These are phyloP conservation scores for Clarias pachynema DNA, from an alignment of 2,797 vertebrate genomes.

Conservation along the genomic window DNA sequence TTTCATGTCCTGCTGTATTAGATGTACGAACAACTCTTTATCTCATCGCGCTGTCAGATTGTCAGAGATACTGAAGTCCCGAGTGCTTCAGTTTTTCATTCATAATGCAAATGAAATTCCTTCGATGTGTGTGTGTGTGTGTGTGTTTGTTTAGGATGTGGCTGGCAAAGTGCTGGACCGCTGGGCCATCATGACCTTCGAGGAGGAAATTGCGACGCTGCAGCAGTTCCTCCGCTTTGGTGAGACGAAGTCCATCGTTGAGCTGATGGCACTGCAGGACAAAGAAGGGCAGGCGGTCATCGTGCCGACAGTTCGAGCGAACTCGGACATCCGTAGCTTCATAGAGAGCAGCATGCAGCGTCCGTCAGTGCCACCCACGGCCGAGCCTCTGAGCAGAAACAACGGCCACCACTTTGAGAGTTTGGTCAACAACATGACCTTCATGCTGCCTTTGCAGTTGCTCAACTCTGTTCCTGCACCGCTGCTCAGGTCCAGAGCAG, in stretches of 20 bases:
- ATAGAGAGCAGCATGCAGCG: constrained; percentile 89
- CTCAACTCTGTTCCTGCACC: constrained; percentile 88
- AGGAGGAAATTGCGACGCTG: constrained; percentile 93
- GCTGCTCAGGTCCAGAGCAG: constrained; percentile 82
- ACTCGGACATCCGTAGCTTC: constrained; percentile 93
- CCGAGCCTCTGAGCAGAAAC: constrained; percentile 80
- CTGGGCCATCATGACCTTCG: constrained; percentile 96
- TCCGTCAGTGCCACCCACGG: constrained; percentile 69
- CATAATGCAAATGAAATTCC: constrained; percentile 62
- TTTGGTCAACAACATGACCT: constrained; percentile 92
- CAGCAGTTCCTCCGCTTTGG: constrained; percentile 98
- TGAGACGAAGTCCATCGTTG: constrained; percentile 97
- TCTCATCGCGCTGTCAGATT: constrained; percentile 64
- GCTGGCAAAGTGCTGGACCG: constrained; percentile 95
- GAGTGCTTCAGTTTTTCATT: constrained; percentile 61
- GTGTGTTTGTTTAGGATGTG: constrained; percentile 78
- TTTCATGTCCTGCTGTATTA: constrained; percentile 62
- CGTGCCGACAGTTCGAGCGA: constrained; percentile 83
- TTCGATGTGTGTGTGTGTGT: constrained; percentile 38
- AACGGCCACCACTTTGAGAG: constrained; percentile 92
- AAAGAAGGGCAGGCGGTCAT: constrained; percentile 89
- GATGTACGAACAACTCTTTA: constrained; percentile 64
- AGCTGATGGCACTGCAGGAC: constrained; percentile 96
- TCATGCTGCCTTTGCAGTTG: constrained; percentile 95
- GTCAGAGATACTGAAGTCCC: constrained; percentile 53